Evolutionary conservation across 2,797 vertebrate genomes (phyloP).

Genomic region (Lithobates pipiens): DNA sequence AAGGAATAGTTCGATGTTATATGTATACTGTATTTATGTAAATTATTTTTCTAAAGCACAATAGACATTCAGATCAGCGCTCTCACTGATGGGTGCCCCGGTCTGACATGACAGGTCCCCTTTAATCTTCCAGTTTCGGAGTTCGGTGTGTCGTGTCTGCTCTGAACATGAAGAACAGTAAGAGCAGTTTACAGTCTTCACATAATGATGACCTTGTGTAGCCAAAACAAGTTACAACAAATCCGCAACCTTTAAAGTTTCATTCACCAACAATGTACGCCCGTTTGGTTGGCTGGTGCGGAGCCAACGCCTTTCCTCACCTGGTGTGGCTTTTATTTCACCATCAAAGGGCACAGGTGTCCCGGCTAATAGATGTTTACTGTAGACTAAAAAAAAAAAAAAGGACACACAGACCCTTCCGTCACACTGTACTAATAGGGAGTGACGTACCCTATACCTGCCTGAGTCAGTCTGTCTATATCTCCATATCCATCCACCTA

Average conservation of each 20-base stretch:
- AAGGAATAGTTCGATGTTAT: neutral
- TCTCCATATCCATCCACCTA: too few relatives aligned
- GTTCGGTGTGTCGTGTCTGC: neutral
- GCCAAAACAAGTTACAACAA: conserved; percentile 49
- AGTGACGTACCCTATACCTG: neutral
- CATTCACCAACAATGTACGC: conserved; percentile 38
- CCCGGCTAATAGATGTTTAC: conserved; percentile 37
- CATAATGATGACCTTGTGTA: conserved; percentile 46
- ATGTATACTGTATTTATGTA: too few relatives aligned
- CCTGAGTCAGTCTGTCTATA: neutral
- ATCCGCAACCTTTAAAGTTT: conserved; percentile 45
- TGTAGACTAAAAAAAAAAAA: conserved; percentile 23
- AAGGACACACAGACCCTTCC: conserved; percentile 1
- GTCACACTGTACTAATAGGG: conserved; percentile 11
- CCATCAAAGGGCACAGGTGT: conserved; percentile 56
- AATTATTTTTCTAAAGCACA: too few relatives aligned
- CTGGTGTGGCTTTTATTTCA: conserved; percentile 49
- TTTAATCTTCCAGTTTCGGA: neutral
- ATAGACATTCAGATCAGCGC: too few relatives aligned
- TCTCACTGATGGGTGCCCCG: too few relatives aligned
- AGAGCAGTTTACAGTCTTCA: conserved; percentile 23
- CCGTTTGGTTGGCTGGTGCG: conserved; percentile 30
- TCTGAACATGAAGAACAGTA: conserved; percentile 20
- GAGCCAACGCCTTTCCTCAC: conserved; percentile 51
- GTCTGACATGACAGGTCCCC: too few relatives aligned